Evolutionary conservation across 2,113 vertebrate species (phyloP), one percentile per base, ranked within the genome.

Genomic region (Boulengeromyrus knoepffleri): DNA sequence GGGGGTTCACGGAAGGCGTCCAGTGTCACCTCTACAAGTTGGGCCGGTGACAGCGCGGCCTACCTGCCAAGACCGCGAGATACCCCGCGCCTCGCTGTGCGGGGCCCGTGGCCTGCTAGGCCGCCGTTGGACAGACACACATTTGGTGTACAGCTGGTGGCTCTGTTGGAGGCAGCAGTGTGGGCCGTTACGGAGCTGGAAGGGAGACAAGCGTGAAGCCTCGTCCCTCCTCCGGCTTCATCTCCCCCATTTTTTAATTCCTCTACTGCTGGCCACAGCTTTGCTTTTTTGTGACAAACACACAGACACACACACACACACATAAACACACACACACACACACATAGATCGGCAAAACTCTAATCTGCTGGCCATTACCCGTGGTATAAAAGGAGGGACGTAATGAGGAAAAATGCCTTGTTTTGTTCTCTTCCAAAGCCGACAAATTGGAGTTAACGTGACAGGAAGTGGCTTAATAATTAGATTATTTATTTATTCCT

Each of bases 141-240:
- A 99, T 99, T 99, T 99, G 97, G 98, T 98, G 98, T 99, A 98
- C 99, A 99, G 98, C 99, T 99, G 99, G 98, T 96, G 94, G 96
- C 99, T 97, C 99, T 97, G 98, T 99, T 98, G 99, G 98, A 98
- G 97, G 97, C 98, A 96, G 97, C 96, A 97, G 96, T 97, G 97
- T 97, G 97, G 97, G 97, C 98, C 97, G 97, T 96, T 97, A 96
- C 96, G 96, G 96, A 97, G 97, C 96, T 97, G 97, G 97, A 97
- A 97, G 97, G 96, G 96, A 97, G 97, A 85, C 77, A 84, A 97
- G 89, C 89, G 50, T 58, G 77, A 95, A 96, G 97, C 96, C 96
- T 96, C 95, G 94, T 96, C 96, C 97, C 96, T 88, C 96, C 96
- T 95, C 96, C 95, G 96, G 96, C 96, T 96, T 96, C 94, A 95